These are phyloP conservation scores for Apamea epomidion DNA, from an alignment of 2,888 invertebrate species.

Conservation along the genomic window DNA sequence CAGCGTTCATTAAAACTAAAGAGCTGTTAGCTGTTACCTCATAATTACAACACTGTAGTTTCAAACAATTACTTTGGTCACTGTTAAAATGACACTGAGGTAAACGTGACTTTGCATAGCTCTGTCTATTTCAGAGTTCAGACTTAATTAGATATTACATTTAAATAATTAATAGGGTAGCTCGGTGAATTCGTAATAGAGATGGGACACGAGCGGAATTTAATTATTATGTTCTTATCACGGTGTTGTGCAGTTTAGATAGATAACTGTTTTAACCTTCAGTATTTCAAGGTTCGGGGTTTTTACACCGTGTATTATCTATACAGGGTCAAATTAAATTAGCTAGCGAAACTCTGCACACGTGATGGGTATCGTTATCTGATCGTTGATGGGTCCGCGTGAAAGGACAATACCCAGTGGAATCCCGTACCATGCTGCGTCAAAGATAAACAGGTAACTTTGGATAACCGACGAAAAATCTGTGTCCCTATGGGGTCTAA, in stretches of 20 bases:
- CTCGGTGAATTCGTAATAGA: constrained; percentile 63
- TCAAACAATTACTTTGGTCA: constrained; percentile 48
- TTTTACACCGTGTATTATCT: not conserved
- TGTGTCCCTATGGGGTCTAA: too few species aligned
- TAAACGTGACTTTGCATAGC: constrained; percentile 67
- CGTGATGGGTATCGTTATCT: too few species aligned
- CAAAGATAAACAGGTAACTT: too few species aligned
- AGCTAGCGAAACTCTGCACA: too few species aligned
- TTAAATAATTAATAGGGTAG: constrained; percentile 65
- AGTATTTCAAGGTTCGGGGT: not conserved
- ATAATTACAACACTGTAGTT: constrained; percentile 28
- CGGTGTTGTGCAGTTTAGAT: constrained; percentile 8
- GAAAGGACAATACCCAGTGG: too few species aligned
- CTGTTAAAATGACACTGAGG: constrained; percentile 42
- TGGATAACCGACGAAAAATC: too few species aligned
- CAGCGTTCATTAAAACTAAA: constrained; percentile 49
- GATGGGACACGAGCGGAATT: constrained; percentile 58
- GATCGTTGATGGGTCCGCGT: too few species aligned
- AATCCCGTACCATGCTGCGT: too few species aligned
- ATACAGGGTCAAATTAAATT: too few species aligned
- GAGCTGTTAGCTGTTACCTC: constrained; percentile 28
- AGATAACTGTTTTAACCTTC: constrained; percentile 32
- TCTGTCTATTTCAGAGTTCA: constrained; percentile 63
- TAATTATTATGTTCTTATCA: constrained; percentile 57
- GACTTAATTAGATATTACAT: constrained; percentile 73